A percentile compares a stretch with the other conserved stretches of the same genome.
These are phyloP conservation scores for Rhyacophila evoluta DNA, from an alignment of 2,888 invertebrate species.

Conservation along the genomic window DNA sequence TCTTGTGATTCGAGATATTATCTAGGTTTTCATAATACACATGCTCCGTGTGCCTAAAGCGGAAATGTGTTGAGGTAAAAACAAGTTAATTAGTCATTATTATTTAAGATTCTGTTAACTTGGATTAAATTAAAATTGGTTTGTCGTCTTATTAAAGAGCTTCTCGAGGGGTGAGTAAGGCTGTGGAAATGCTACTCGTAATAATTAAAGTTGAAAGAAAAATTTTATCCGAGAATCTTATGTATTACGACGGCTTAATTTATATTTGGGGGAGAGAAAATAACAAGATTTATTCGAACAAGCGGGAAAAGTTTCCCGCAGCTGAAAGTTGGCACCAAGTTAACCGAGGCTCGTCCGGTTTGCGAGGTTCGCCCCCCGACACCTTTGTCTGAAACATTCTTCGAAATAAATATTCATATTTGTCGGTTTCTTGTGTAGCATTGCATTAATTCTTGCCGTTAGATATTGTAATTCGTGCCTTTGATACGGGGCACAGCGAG, in stretches of 20 bases:
- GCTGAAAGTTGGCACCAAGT: conserved; percentile 38
- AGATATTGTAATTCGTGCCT: conserved; percentile 44
- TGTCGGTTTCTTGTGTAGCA: conserved; percentile 41
- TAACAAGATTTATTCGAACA: conserved; percentile 46
- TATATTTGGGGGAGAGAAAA: conserved; percentile 30
- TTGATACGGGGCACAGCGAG: conserved; percentile 33
- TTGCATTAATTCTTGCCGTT: conserved; percentile 39
- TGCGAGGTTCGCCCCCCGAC: conserved; percentile 25
- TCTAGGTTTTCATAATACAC: no score
- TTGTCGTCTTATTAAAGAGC: neutral
- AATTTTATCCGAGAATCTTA: conserved; percentile 27
- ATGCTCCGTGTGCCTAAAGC: no score
- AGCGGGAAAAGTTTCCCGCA: conserved; percentile 34
- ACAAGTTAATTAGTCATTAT: no score
- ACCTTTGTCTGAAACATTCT: conserved; percentile 45
- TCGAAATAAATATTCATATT: conserved; percentile 52
- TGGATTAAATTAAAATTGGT: no score
- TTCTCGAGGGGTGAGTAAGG: neutral
- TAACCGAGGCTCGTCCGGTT: conserved; percentile 32
- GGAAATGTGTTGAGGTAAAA: no score
- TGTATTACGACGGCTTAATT: conserved; percentile 28
- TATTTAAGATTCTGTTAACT: no score
- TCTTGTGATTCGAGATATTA: no score
- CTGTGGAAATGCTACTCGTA: conserved; percentile 12
- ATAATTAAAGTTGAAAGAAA: conserved; percentile 33